phyloP scores from a whole-genome alignment of 1,140 invertebrate species.

The Drosophila auraria region DNA sequence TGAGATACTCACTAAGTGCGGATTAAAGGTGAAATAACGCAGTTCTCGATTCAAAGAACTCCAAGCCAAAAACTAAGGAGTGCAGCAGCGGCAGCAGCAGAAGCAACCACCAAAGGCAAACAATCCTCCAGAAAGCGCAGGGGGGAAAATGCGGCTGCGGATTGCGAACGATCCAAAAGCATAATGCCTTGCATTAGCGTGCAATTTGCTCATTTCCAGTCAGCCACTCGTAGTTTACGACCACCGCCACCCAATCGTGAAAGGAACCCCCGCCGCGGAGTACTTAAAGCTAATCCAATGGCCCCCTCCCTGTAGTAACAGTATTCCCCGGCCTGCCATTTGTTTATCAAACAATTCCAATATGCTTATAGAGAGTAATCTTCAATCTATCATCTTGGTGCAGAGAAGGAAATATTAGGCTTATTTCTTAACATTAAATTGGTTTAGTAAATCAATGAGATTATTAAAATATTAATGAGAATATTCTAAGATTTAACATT shows the following conservation, averaged over 20 bases:
- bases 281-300: conserved; percentile 65
- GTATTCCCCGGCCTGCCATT: conserved; percentile 60
- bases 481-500: too few relatives aligned
- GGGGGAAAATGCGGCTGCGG: conserved; percentile 5
- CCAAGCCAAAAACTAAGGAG: conserved; percentile 21
- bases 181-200: conserved; percentile 80
- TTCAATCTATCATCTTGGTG: conserved; percentile 17
- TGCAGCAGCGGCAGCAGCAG: neutral
- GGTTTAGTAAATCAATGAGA: neutral
- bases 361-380: conserved; percentile 72
- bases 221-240: conserved; percentile 48
- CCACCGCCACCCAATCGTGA: neutral
- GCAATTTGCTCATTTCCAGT: conserved; percentile 82
- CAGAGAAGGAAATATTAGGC: neutral
- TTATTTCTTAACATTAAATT: too few relatives aligned
- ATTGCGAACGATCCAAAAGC: conserved; percentile 56
- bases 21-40: conserved; percentile 81
- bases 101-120: conserved; percentile 47
- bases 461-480: too few relatives aligned
- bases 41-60: conserved; percentile 31
- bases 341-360: conserved; percentile 84
- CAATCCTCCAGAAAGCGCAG: conserved; percentile 34
- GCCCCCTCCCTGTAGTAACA: conserved; percentile 6
- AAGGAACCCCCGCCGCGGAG: conserved; percentile 20
- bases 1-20: conserved; percentile 62